These are phyloP conservation scores for Naja naja DNA, from an alignment of 2,113 vertebrate genomes.

Conservation along the genomic window DNA sequence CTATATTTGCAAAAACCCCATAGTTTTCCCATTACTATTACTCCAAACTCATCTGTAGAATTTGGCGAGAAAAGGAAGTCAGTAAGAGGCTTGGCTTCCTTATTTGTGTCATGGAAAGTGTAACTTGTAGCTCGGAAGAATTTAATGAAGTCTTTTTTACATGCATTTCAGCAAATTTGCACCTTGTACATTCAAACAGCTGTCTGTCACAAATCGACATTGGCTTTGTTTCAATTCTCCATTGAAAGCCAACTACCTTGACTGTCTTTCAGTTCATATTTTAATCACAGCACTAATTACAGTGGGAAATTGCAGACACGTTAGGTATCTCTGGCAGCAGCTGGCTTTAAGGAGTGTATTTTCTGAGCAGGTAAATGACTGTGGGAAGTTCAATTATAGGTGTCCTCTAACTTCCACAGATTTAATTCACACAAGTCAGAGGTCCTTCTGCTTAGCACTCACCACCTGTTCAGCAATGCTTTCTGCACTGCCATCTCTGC, in stretches of 20 bases:
- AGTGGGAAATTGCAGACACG: conserved; percentile 13
- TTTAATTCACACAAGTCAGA: conserved; percentile 27
- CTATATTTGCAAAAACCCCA: not conserved
- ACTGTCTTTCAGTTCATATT: conserved; percentile 16
- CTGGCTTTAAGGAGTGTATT: conserved; percentile 18
- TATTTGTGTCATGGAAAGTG: too few relatives aligned
- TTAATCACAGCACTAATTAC: conserved; percentile 23
- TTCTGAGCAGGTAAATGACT: conserved; percentile 19
- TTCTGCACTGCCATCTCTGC: conserved; percentile 21
- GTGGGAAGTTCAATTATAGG: conserved; percentile 30
- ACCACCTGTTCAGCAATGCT: conserved; percentile 43
- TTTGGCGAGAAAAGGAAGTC: not conserved
- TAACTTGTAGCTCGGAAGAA: not conserved
- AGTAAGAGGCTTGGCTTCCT: not conserved
- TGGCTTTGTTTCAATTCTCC: conserved; percentile 17
- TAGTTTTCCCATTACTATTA: not conserved
- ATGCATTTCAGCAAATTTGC: not conserved
- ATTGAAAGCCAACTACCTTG: not conserved
- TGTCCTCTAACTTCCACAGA: conserved; percentile 18
- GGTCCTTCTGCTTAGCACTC: conserved; percentile 13
- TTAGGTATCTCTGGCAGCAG: not conserved
- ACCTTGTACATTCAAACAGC: not conserved
- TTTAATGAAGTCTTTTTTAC: not conserved
- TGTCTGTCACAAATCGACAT: not conserved
- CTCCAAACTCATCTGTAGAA: not conserved